Percentiles rank a stretch among this genome's conserved stretches.
Evolutionary conservation across 2,888 invertebrate species (phyloP).

Genomic region (Sarcophaga variegata): DNA sequence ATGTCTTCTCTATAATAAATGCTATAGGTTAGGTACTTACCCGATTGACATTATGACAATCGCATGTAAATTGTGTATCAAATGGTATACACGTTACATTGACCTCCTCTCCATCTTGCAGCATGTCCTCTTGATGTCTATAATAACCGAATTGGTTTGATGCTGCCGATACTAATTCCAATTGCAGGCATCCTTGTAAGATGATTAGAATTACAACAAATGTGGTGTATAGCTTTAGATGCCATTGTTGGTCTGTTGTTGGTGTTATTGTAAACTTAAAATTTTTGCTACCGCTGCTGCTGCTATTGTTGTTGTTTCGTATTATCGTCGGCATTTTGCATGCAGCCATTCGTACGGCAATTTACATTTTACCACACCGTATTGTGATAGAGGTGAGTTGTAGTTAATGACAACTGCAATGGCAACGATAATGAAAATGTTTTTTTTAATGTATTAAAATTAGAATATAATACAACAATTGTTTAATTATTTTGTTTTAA

Average conservation of each 20-base stretch:
- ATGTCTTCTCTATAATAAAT: too few relatives aligned
- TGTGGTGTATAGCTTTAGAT: slow-evolving; percentile 19
- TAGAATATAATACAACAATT: too few relatives aligned
- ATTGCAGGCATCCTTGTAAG: slow-evolving; percentile 50
- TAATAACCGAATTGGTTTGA: slow-evolving; percentile 21
- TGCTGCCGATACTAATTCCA: slow-evolving; percentile 13
- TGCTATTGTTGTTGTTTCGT: slow-evolving; percentile 35
- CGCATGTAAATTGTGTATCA: slow-evolving; percentile 80
- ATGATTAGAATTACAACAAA: slow-evolving; percentile 33
- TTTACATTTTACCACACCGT: slow-evolving; percentile 54
- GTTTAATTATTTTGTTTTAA: neutral
- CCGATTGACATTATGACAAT: slow-evolving; percentile 79
- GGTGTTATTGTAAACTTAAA: slow-evolving; percentile 44
- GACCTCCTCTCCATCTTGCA: slow-evolving; percentile 32
- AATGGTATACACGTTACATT: slow-evolving; percentile 78
- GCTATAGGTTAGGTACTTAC: slow-evolving; percentile 73
- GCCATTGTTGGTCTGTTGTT: slow-evolving; percentile 1
- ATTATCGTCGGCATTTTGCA: slow-evolving; percentile 66
- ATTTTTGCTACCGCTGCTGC: slow-evolving; percentile 30
- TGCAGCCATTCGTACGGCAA: slow-evolving; percentile 25
- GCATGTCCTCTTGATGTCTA: slow-evolving; percentile 14
- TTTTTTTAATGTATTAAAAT: too few relatives aligned
- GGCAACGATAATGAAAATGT: neutral
- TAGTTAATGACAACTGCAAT: slow-evolving; percentile 36
- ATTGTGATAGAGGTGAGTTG: neutral